Evolutionary conservation across 2,888 invertebrate genomes (phyloP), one percentile per base, ranked within the genome.

Genomic region (Stegophylla sp.): DNA sequence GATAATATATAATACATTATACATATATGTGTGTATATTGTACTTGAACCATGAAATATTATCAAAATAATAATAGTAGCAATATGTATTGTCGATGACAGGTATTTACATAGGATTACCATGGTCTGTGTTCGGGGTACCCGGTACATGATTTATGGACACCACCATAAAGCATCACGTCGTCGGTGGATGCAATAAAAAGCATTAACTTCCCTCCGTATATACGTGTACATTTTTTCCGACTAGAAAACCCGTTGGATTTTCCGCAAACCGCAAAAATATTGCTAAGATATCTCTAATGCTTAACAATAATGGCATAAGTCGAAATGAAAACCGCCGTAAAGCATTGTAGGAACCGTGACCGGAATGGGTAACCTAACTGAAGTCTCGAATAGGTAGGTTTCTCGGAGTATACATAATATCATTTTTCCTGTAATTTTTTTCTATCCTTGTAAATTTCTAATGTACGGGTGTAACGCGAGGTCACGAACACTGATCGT

Each of bases 71-170:
- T 79, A 79, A 79, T 67, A 41, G 51, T 51, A 71, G 69, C 61
- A 71, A 79, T 79, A 71, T 63, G 79, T 79, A 71, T 79, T 71
- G 79, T 79, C 61, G 69, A 71, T 79, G 79, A 71, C 79, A 63
- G 71, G 79, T 79, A 79, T 79, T 79, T 79, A 79, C 79, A 79
- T 79, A 79, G 79, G 79, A 79, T 79, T 79, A 79, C 41, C 34
- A 45, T 48, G 79, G 79, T 61, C 45, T 23, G 59, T 69, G n/a
- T 77, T 67, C 34, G 61, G 79, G 79, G 79, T 69, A 61, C 71
- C 41, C 51, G 3, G 48, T 69, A 59, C 56, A 66, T 77, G 77
- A 77, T 77, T 77, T 77, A 77, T 77, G 77, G 59, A 59, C 17
- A 59, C 69, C 5, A 34, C 48, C 28, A 59, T 79, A 79, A 79